Evolutionary conservation across 2,113 vertebrate genomes (phyloP), one percentile per base, ranked within the genome.

Genomic region (Tachycineta bicolor): DNA sequence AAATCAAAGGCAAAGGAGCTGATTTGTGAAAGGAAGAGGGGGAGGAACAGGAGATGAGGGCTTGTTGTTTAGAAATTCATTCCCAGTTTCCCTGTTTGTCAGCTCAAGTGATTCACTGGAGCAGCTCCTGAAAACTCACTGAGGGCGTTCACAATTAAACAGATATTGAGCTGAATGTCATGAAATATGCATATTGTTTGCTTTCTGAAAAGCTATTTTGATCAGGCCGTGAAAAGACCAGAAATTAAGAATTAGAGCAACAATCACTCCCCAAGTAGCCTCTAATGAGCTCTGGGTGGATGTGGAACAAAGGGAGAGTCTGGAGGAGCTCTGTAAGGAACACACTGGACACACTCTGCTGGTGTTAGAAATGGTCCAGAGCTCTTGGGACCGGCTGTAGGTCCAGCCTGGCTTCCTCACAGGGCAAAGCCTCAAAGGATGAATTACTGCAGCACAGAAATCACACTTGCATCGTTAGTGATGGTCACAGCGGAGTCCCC

Each of bases 131-230:
- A 11, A 25, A 74, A 76, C 73, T 92, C 39, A 56, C 59, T 28
- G 82, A 56, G 78, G 84, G 74, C 13, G 29, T 65, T 82, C 95
- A 97, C 94, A 95, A 97, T 96, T 98, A 97, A 97, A 95, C 88
- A 97, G 95, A 91, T 93, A 95, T 67, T 90, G 90, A 94, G 93
- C 94, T 87, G 79, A 82, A 95, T 97, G 77, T 94, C 83, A 97
- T 97, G 95, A 97, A 98, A 97, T 96, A 97, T 97, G 94, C 83
- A 97, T 94, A 70, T 47, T 95, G 96, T 96, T 97, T 95, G 58
- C 91, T 93, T 92, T 74, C 17, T 77, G 41, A 92, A 96, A 94
- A 94, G 96, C 68, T 94, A n/a, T 93, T 97, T 97, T 95, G 91
- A 90, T 92, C 80, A 96, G 76, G 84, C 80, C 78, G 60, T 94